Evolutionary conservation across 1,140 invertebrate species (phyloP).

Genomic region (Drosophila gunungcola): DNA sequence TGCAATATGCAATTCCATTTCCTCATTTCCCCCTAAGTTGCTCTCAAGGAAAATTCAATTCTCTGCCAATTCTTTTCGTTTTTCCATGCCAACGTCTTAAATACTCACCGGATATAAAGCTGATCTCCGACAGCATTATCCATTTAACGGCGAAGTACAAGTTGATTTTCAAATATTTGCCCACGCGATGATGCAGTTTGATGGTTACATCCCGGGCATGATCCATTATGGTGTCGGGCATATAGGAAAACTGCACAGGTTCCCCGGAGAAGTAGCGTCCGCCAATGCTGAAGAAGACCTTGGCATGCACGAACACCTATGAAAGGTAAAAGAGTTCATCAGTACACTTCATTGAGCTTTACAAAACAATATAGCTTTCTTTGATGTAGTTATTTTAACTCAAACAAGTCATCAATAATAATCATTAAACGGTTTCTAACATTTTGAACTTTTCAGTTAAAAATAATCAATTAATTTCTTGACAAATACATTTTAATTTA

Average conservation of each 20-base stretch:
- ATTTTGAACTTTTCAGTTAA: too few relatives aligned
- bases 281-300: constrained; percentile 91
- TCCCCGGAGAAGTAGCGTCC: constrained; percentile 88
- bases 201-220: constrained; percentile 93
- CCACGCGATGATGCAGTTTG: constrained; percentile 91
- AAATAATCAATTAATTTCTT: too few relatives aligned
- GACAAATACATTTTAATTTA: too few relatives aligned
- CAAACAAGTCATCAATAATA: too few relatives aligned
- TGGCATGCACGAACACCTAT: constrained; percentile 89
- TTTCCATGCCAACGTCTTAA: constrained; percentile 8
- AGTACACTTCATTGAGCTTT: too few relatives aligned
- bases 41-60: constrained; percentile 61
- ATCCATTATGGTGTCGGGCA: constrained; percentile 92
- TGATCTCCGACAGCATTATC: constrained; percentile 95
- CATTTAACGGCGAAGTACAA: constrained; percentile 93
- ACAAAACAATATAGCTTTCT: too few relatives aligned
- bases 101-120: constrained; percentile 90
- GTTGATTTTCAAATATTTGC: constrained; percentile 91
- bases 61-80: constrained; percentile 51
- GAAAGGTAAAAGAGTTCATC: background rate
- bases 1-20: constrained; percentile 27
- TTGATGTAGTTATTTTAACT: too few relatives aligned
- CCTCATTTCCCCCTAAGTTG: background rate
- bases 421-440: too few relatives aligned
- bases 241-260: constrained; percentile 88